phyloP scores from a whole-genome alignment of 2,888 invertebrate species.

The Neelides folsomi region DNA sequence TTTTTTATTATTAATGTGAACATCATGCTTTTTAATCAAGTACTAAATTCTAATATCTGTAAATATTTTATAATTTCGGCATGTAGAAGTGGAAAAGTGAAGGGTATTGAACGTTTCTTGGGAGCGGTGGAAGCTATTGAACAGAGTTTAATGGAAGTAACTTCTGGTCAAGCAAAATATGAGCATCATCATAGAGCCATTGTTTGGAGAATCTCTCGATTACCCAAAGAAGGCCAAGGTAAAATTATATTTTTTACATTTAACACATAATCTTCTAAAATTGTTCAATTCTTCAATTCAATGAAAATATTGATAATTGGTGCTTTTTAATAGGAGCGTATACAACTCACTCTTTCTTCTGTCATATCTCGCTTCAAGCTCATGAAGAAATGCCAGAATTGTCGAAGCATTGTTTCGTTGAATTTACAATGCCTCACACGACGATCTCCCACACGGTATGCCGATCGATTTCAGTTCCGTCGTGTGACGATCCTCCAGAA shows the following conservation, averaged over 20 bases:
- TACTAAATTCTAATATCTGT: not conserved
- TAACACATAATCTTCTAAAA: too few relatives aligned
- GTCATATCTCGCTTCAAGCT: constrained; percentile 85
- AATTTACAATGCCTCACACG: constrained; percentile 97
- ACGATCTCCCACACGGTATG: constrained; percentile 89
- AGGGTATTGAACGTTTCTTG: constrained; percentile 79
- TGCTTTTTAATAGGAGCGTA: constrained; percentile 82
- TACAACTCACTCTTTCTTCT: constrained; percentile 89
- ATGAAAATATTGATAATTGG: not conserved
- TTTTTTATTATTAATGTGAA: not conserved
- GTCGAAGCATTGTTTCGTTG: constrained; percentile 75
- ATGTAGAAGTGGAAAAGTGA: constrained; percentile 50
- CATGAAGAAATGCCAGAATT: constrained; percentile 95
- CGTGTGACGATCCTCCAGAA: constrained; percentile 81
- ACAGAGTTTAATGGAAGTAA: constrained; percentile 85
- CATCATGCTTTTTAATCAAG: not conserved
- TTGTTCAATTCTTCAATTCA: not conserved
- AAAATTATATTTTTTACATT: constrained; percentile 15
- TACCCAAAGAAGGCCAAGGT: constrained; percentile 99
- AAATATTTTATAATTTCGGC: not conserved
- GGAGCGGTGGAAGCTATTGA: constrained; percentile 83
- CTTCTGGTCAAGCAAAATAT: constrained; percentile 94
- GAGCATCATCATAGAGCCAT: constrained; percentile 95
- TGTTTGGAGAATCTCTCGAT: constrained; percentile 93
- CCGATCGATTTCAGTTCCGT: constrained; percentile 72